Evolutionary conservation across 2,888 invertebrate species (phyloP), one percentile per base, ranked within the genome.

Genomic region (Thecocarcelia acutangulata): DNA sequence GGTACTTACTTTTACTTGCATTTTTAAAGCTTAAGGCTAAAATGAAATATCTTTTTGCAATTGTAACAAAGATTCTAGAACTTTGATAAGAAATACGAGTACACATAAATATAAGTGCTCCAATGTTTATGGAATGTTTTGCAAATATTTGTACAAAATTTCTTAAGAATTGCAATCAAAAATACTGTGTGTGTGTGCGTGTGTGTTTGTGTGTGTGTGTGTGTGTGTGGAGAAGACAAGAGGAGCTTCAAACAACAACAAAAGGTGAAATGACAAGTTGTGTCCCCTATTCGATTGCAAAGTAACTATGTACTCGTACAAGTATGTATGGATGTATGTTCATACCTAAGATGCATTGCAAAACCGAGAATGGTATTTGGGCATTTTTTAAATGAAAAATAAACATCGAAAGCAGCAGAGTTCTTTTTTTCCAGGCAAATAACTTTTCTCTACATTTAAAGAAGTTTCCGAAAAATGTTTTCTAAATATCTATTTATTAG

Each of bases 91-190:
- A 63, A 64, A n/a, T n/a, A n/a, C n/a, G 17, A 33, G 24, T 5
- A n/a, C 15, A 4, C 15, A 24, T 1, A 13, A 15, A 46, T 21
- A 15, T 13, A 21, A 8, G 2, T 40, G 40, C 19, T 5, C 58
- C n/a, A 21, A 24, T 52, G 52, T 24, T 28, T 61, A 37, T 44
- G 52, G 66, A 75, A 80, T 70, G 61, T 66, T 80, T 64, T 44
- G 59, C 70, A 76, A 76, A 80, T 80, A 80, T 80, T 76, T 75
- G 59, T 59, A 64, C 33, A 80, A 44, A 64, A 80, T 76, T 75
- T 70, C 75, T 75, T 80, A 76, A 76, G 80, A 80, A 70, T 28
- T 80, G 75, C 80, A 70, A 50, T 56, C 40, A 40, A 50, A 46
- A 52, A 42, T 28, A 52, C 19, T 50, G 15, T 12, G 37, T 37